Percentiles rank a stretch among this genome's conserved stretches.
Evolutionary conservation across 2,113 vertebrate species (phyloP).

Genomic region (Sminthopsis crassicaudata): DNA sequence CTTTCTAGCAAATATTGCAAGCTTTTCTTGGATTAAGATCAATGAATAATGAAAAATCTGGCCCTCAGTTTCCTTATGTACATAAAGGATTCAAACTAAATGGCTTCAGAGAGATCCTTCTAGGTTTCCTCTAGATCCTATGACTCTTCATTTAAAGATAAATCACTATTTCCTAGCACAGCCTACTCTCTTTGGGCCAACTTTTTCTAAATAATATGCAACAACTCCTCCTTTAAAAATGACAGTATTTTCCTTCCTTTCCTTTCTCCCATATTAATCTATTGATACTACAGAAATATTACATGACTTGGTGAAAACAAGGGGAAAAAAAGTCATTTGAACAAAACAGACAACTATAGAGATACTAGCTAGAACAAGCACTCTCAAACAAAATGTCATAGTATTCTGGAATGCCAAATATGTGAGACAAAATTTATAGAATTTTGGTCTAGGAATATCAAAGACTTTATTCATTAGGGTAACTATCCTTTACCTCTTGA

Average conservation of each 20-base stretch:
- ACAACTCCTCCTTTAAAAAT: conserved; percentile 22
- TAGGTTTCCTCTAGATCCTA: background rate
- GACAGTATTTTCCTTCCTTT: conserved; percentile 6
- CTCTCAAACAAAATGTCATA: conserved; percentile 14
- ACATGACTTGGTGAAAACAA: background rate
- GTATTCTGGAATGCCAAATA: background rate
- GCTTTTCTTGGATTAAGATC: conserved; percentile 21
- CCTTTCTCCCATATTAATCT: background rate
- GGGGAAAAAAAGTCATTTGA: conserved; percentile 28
- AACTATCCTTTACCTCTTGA: background rate
- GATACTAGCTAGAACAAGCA: background rate
- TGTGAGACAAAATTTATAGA: background rate
- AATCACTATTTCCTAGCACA: background rate
- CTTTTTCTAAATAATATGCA: conserved; percentile 11
- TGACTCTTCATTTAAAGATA: background rate
- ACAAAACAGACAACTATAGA: background rate
- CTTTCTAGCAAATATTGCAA: background rate
- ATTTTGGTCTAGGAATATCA: background rate
- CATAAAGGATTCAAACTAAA: background rate
- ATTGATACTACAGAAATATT: background rate
- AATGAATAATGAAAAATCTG: background rate
- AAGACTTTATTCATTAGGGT: background rate
- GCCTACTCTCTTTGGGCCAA: background rate
- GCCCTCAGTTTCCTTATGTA: background rate
- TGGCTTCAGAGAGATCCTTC: background rate